A percentile compares a stretch with the other conserved stretches of the same genome.
These are phyloP conservation scores for Tetragonula carbonaria DNA, from an alignment of 2,888 invertebrate genomes.

Conservation along the genomic window DNA sequence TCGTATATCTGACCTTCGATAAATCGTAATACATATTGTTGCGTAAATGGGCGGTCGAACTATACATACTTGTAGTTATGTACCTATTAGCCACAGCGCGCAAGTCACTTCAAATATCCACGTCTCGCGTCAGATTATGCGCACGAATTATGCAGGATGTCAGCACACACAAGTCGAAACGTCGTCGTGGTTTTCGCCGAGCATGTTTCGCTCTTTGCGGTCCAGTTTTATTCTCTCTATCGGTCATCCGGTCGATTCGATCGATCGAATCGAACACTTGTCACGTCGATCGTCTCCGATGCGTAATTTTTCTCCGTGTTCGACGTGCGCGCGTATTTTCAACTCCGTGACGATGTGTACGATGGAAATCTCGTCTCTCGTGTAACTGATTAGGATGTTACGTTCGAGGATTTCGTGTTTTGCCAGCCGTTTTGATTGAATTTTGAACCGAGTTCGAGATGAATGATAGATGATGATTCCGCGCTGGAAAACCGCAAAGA, in stretches of 20 bases:
- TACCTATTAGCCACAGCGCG: conserved; percentile 54
- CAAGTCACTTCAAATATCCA: conserved; percentile 61
- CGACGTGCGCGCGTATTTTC: background rate
- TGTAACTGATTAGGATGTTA: background rate
- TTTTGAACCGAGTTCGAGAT: background rate
- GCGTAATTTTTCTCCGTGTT: background rate
- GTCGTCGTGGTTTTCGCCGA: conserved; percentile 33
- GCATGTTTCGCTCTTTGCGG: conserved; percentile 21
- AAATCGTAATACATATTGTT: conserved; percentile 57
- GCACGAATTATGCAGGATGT: conserved; percentile 48
- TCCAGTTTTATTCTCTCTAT: background rate
- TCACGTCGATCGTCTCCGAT: background rate
- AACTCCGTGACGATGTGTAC: background rate
- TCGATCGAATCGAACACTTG: conserved; percentile 5
- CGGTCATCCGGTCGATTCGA: background rate
- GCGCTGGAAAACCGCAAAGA: background rate
- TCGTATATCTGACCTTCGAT: conserved; percentile 71
- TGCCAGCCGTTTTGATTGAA: background rate
- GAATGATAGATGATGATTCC: background rate
- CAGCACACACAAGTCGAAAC: conserved; percentile 1
- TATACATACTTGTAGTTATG: conserved; percentile 63
- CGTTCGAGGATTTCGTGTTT: background rate
- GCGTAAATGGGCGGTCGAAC: conserved; percentile 74
- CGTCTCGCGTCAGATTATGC: conserved; percentile 52
- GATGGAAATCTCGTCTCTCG: background rate